Evolutionary conservation across 2,113 vertebrate genomes (phyloP), one percentile per base, ranked within the genome.

Genomic region (Shinisaurus crocodilurus): DNA sequence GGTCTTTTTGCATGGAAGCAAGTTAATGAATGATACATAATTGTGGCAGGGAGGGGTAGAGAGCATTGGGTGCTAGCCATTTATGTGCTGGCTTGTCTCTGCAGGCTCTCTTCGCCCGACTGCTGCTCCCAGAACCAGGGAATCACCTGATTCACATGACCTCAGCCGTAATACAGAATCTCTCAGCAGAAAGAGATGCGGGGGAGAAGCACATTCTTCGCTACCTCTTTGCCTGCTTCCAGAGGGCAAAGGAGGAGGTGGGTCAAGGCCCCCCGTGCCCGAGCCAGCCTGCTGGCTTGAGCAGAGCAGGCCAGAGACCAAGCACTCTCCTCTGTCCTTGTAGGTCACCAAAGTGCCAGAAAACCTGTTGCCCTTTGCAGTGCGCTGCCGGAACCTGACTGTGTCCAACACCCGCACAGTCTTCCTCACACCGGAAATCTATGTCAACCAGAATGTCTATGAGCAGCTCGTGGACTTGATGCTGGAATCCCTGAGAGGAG

Each of bases 301-400:
- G 20, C 27, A 1, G 67, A 25, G 15, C 0, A 45, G 16, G 76
- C 54, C 34, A 72, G 87, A 76, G 87, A n/a, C 67, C 84, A 57
- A 63, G 40, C 20, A 60, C 32, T 91, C 82, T 12, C 1, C 6
- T n/a, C 5, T 94, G 81, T 82, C 0, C 16, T 74, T 32, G 82
- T 87, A 99, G 99, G 98, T 99, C 91, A 99, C 98, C 69, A 99
- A 99, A 95, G 99, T 99, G 60, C 99, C 99, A 0, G 99, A 99
- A 97, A 99, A 99, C 90, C 96, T 99, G 57, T 97, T 99, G 80
- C 97, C 98, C 0, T 99, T 98, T 0, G 99, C 99, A 0, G 96
- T 99, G 75, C 98, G 98, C 92, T 99, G 99, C 94, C 98, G 98
- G 89, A 98, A 98, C 92, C 97, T 99, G 93, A 98, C 98, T 0